Evolutionary conservation across 2,113 vertebrate genomes (phyloP).

Genomic region (Corvus hawaiiensis): DNA sequence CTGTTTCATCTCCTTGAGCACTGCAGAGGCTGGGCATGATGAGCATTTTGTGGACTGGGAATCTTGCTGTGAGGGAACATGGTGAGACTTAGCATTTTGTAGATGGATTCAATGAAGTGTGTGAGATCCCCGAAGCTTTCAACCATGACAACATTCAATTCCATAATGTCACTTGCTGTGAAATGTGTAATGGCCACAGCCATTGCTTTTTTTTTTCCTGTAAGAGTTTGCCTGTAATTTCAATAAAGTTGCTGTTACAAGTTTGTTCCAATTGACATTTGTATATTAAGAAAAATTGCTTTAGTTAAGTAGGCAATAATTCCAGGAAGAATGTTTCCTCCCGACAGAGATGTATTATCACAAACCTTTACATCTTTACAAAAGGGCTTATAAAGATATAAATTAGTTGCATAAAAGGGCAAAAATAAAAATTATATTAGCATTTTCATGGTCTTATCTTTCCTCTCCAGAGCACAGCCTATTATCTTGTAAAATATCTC

Average conservation of each 20-base stretch:
- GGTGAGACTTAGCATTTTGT: neutral
- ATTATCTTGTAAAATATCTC: neutral
- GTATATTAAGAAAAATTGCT: neutral
- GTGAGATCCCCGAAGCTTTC: constrained; percentile 14
- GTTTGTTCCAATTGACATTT: neutral
- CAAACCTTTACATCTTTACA: neutral
- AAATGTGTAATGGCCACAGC: neutral
- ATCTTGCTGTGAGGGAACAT: constrained; percentile 4
- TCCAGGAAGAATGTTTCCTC: neutral
- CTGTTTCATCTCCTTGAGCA: neutral
- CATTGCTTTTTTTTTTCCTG: neutral
- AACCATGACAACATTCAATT: constrained; percentile 3
- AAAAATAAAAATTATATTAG: neutral
- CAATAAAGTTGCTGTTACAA: neutral
- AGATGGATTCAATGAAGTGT: neutral
- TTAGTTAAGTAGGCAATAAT: neutral
- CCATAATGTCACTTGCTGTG: neutral
- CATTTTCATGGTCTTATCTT: neutral
- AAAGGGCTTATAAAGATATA: neutral
- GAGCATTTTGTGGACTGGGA: neutral
- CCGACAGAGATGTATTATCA: neutral
- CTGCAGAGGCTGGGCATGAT: neutral
- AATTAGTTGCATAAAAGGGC: neutral
- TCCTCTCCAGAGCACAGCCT: neutral
- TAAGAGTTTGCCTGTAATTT: neutral